These are phyloP conservation scores for Sanderia malayensis DNA, from an alignment of 30 jellyfish, hydroid and myxozoan genomes.

Conservation along the genomic window DNA sequence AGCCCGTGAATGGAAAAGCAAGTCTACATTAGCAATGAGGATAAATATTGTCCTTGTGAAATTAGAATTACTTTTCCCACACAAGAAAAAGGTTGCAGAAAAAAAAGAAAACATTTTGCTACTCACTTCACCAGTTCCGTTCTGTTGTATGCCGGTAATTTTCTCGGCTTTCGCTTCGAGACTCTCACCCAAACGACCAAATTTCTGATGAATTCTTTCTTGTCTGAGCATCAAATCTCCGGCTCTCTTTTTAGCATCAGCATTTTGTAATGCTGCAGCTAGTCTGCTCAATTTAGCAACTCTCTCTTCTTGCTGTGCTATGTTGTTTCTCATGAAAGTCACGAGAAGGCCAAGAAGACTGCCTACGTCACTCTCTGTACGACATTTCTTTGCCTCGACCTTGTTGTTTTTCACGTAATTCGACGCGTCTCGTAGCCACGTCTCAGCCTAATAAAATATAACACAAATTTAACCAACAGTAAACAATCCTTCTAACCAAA, in stretches of 20 bases:
- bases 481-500: too few relatives aligned
- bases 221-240: slow-evolving; percentile 50
- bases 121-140: slow-evolving; percentile 51
- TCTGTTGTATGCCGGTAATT: slow-evolving; percentile 10
- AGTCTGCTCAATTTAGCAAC: slow-evolving; percentile 27
- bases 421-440: slow-evolving; percentile 79
- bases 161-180: slow-evolving; percentile 40
- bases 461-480: too few relatives aligned
- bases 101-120: too few relatives aligned
- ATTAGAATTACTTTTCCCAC: too few relatives aligned
- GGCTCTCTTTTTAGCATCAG: slow-evolving; percentile 71
- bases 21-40: too few relatives aligned
- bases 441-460: slow-evolving; percentile 82
- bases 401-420: slow-evolving; percentile 60
- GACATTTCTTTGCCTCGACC: slow-evolving; percentile 71
- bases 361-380: slow-evolving; percentile 61
- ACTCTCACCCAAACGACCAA: slow-evolving; percentile 22
- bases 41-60: too few relatives aligned
- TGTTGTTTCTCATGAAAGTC: slow-evolving; percentile 50
- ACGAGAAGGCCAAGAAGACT: slow-evolving; percentile 48
- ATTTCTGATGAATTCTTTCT: slow-evolving; percentile 39
- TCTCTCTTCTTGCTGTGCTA: slow-evolving; percentile 58
- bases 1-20: too few relatives aligned
- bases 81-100: too few relatives aligned
- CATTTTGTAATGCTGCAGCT: slow-evolving; percentile 56